Evolutionary conservation across 1,140 invertebrate species (phyloP).

Genomic region (Chelonus insularis): DNA sequence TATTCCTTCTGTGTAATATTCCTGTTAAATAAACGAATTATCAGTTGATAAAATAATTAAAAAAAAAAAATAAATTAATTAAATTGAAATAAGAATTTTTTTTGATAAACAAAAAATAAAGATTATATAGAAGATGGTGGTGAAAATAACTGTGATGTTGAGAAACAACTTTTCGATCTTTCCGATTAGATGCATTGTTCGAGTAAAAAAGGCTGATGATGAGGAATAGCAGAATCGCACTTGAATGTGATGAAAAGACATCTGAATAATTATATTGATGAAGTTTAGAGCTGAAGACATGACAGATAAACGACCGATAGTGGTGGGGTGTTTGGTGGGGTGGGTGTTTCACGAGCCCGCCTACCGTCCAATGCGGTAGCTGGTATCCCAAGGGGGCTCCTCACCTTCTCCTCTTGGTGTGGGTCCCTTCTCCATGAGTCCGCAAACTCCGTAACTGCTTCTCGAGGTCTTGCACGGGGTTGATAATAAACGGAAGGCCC

Average conservation of each 20-base stretch:
- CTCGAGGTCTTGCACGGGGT: conserved; percentile 24
- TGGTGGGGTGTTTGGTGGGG: conserved; percentile 35
- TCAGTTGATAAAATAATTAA: too few relatives aligned
- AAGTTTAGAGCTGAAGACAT: conserved; percentile 16
- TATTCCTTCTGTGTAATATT: too few relatives aligned
- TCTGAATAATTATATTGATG: conserved; percentile 22
- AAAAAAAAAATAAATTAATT: too few relatives aligned
- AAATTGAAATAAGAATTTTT: too few relatives aligned
- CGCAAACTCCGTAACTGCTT: conserved; percentile 32
- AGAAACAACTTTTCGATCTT: too few relatives aligned
- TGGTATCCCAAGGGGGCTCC: conserved; percentile 53
- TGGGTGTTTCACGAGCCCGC: conserved; percentile 55
- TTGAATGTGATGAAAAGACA: conserved; percentile 3
- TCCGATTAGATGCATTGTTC: background rate
- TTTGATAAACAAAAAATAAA: too few relatives aligned
- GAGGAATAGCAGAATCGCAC: background rate
- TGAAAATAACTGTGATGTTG: too few relatives aligned
- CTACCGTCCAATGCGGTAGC: conserved; percentile 56
- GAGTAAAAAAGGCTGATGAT: background rate
- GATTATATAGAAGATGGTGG: too few relatives aligned
- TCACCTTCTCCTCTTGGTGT: conserved; percentile 41
- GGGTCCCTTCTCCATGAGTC: conserved; percentile 46
- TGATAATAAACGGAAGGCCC: conserved; percentile 49
- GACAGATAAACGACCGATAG: conserved; percentile 47
- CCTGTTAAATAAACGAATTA: too few relatives aligned